These are phyloP conservation scores for Thymelicus sylvestris DNA, from an alignment of 2,888 invertebrate genomes.

Conservation along the genomic window DNA sequence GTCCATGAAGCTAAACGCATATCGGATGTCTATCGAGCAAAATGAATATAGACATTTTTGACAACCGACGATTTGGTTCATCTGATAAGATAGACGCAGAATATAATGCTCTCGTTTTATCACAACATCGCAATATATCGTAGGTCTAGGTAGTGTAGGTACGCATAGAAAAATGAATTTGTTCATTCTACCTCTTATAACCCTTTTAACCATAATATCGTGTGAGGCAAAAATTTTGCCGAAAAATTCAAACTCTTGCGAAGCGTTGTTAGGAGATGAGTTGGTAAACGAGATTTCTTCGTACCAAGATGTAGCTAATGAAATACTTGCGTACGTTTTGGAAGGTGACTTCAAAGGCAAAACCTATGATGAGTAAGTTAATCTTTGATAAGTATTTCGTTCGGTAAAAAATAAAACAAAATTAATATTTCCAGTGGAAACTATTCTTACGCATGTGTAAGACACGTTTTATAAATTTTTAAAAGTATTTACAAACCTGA, in stretches of 20 bases:
- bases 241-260: slow-evolving; percentile 60
- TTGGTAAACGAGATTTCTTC: slow-evolving; percentile 85
- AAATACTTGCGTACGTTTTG: slow-evolving; percentile 80
- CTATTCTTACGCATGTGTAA: too few relatives aligned
- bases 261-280: slow-evolving; percentile 65
- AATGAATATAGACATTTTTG: slow-evolving; percentile 51
- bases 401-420: neutral
- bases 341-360: slow-evolving; percentile 82
- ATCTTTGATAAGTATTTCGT: neutral
- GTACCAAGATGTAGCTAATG: slow-evolving; percentile 77
- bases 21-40: slow-evolving; percentile 49
- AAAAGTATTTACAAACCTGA: too few relatives aligned
- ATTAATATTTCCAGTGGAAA: too few relatives aligned
- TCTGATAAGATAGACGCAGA: slow-evolving; percentile 54
- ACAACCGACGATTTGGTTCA: slow-evolving; percentile 47
- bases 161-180: slow-evolving; percentile 58
- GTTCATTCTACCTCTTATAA: slow-evolving; percentile 49
- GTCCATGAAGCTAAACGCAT: slow-evolving; percentile 47
- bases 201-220: slow-evolving; percentile 52
- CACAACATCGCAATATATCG: slow-evolving; percentile 52
- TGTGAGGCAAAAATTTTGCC: slow-evolving; percentile 58
- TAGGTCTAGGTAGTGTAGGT: slow-evolving; percentile 45
- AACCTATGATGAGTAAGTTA: slow-evolving; percentile 82
- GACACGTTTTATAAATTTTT: too few relatives aligned
- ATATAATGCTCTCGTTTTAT: slow-evolving; percentile 53